These are phyloP conservation scores for Umimayanthus chanpuru DNA, from an alignment of 92 coral and sea anemone genomes.

Conservation along the genomic window DNA sequence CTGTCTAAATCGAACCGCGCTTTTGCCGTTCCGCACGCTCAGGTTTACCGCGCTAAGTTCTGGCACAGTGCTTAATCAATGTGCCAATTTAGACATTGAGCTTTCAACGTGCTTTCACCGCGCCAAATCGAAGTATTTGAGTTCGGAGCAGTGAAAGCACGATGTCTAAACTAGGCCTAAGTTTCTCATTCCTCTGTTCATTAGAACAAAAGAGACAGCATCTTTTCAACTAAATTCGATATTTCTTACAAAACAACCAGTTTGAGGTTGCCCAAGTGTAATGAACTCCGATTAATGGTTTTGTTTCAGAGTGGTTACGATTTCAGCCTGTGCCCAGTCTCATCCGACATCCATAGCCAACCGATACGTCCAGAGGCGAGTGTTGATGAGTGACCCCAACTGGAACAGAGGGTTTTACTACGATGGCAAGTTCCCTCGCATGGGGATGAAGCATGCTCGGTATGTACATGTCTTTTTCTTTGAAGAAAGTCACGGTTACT, in stretches of 20 bases:
- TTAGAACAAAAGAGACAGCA: not conserved
- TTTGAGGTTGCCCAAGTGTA: not conserved
- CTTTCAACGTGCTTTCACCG: too few species aligned
- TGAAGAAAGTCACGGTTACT: slow-evolving; percentile 17
- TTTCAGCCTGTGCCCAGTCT: slow-evolving; percentile 96
- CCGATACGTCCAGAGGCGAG: slow-evolving; percentile 90
- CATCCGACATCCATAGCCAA: slow-evolving; percentile 97
- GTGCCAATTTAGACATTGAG: too few species aligned
- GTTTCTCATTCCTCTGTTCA: too few species aligned
- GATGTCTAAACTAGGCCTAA: too few species aligned
- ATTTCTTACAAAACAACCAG: too few species aligned
- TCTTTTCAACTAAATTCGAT: too few species aligned
- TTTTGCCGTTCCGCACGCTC: too few species aligned
- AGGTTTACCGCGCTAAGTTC: too few species aligned
- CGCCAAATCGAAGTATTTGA: too few species aligned
- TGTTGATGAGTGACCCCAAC: slow-evolving; percentile 95
- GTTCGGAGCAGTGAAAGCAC: too few species aligned
- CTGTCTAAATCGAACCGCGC: too few species aligned
- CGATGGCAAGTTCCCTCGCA: slow-evolving; percentile 77
- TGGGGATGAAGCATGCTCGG: slow-evolving; percentile 97
- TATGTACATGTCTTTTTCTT: slow-evolving; percentile 11
- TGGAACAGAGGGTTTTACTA: slow-evolving; percentile 96
- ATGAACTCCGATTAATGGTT: not conserved
- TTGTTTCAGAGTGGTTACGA: slow-evolving; percentile 71
- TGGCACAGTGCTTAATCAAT: too few species aligned